phyloP scores from a whole-genome alignment of 2,888 invertebrate species.

The Pollenia labialis region DNA sequence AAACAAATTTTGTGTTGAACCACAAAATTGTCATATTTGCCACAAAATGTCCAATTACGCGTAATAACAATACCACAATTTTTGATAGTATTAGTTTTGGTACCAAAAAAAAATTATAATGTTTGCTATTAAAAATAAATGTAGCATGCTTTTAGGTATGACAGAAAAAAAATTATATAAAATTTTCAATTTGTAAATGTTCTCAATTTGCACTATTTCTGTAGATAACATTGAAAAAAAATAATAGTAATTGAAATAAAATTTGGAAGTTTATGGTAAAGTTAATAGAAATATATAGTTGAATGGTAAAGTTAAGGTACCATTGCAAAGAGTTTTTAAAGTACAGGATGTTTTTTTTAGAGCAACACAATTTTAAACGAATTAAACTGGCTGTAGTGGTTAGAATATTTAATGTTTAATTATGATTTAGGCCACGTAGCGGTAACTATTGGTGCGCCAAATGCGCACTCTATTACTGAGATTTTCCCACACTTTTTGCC shows the following conservation, averaged over 20 bases:
- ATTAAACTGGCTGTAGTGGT: too few relatives aligned
- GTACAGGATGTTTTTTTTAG: too few relatives aligned
- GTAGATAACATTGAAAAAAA: not conserved
- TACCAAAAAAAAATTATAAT: slow-evolving; percentile 22
- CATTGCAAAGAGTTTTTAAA: too few relatives aligned
- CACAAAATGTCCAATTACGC: slow-evolving; percentile 76
- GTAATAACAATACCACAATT: slow-evolving; percentile 72
- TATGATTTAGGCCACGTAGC: too few relatives aligned
- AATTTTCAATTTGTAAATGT: slow-evolving; percentile 20
- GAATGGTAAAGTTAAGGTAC: too few relatives aligned
- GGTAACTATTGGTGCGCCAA: too few relatives aligned
- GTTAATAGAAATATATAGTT: too few relatives aligned
- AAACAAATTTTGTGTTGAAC: slow-evolving; percentile 72
- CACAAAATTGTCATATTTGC: slow-evolving; percentile 76
- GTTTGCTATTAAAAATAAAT: slow-evolving; percentile 51
- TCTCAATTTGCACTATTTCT: not conserved
- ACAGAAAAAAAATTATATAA: not conserved
- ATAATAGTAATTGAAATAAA: slow-evolving; percentile 14
- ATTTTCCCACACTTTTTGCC: too few relatives aligned
- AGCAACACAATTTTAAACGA: too few relatives aligned
- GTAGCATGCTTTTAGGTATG: slow-evolving; percentile 39
- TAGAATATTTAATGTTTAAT: too few relatives aligned
- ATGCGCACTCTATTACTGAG: too few relatives aligned
- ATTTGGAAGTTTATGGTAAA: not conserved
- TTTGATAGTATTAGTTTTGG: slow-evolving; percentile 67